Percentiles rank a stretch among this genome's conserved stretches.
These are phyloP conservation scores for Chesias legatella DNA, from an alignment of 2,888 invertebrate species.

Conservation along the genomic window DNA sequence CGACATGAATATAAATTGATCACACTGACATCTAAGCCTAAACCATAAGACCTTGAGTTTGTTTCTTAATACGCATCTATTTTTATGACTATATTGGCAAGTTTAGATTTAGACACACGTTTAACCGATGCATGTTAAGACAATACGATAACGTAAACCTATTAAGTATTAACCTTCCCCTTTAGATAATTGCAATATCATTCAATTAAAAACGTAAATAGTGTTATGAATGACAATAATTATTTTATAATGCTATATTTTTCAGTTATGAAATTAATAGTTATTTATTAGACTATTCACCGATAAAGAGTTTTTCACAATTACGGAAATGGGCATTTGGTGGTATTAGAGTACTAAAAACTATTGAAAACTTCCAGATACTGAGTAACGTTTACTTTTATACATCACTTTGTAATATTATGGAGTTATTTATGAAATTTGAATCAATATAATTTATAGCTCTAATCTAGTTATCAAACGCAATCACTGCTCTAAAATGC, in stretches of 20 bases:
- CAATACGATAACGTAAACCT: not conserved
- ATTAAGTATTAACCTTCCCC: constrained; percentile 14
- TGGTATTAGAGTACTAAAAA: too few species aligned
- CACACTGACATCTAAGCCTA: constrained; percentile 33
- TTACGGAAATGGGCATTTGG: too few species aligned
- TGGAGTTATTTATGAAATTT: too few species aligned
- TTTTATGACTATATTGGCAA: constrained; percentile 1
- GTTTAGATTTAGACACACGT: not conserved
- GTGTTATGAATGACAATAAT: too few species aligned
- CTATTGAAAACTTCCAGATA: too few species aligned
- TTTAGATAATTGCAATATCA: constrained; percentile 3
- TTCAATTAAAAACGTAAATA: not conserved
- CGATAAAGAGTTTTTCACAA: too few species aligned
- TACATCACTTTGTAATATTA: too few species aligned
- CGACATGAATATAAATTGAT: constrained; percentile 24
- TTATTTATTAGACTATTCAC: too few species aligned
- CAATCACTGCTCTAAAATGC: not conserved
- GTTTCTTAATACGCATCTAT: constrained; percentile 26
- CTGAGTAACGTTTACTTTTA: too few species aligned
- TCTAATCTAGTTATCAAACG: not conserved
- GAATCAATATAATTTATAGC: not conserved
- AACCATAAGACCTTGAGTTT: constrained; percentile 30
- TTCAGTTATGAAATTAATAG: too few species aligned
- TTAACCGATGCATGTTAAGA: constrained; percentile 2
- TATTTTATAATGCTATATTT: too few species aligned